Conservation (phyloP, 2,797 vertebrate genomes). For the Nannoperca obscura region DNA sequence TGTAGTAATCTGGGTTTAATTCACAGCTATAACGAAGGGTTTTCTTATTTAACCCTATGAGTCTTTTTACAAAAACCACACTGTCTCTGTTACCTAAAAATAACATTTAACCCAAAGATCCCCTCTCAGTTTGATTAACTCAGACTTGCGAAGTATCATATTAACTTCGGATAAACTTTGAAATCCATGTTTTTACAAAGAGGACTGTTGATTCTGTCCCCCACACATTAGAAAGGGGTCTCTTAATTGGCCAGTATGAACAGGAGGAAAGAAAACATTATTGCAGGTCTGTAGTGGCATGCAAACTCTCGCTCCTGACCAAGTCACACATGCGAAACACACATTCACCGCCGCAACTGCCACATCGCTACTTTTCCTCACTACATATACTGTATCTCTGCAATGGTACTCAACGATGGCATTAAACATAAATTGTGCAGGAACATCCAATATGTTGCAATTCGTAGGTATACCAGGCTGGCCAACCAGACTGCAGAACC, state of each 20-base stretch:
- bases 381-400: neutral
- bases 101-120: neutral
- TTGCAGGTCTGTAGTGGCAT: neutral
- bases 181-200: neutral
- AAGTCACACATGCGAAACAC: neutral
- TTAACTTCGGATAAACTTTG: neutral
- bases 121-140: neutral
- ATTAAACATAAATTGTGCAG: constrained; percentile 8
- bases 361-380: neutral
- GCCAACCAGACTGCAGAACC: constrained; percentile 12
- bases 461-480: neutral
- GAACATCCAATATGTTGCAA: constrained; percentile 6
- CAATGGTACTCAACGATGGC: neutral
- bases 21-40: neutral
- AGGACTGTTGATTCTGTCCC: neutral
- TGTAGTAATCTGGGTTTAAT: constrained; percentile 8
- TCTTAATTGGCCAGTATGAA: neutral
- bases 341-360: neutral
- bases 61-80: neutral
- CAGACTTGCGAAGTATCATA: neutral
- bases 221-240: neutral
- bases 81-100: no score
- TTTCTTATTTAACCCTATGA: neutral
- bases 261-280: neutral
- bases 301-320: neutral